A percentile compares a stretch with the other conserved stretches of the same genome.
Conservation (phyloP, 2,888 invertebrate genomes). For the Eristalis arbustorum region DNA sequence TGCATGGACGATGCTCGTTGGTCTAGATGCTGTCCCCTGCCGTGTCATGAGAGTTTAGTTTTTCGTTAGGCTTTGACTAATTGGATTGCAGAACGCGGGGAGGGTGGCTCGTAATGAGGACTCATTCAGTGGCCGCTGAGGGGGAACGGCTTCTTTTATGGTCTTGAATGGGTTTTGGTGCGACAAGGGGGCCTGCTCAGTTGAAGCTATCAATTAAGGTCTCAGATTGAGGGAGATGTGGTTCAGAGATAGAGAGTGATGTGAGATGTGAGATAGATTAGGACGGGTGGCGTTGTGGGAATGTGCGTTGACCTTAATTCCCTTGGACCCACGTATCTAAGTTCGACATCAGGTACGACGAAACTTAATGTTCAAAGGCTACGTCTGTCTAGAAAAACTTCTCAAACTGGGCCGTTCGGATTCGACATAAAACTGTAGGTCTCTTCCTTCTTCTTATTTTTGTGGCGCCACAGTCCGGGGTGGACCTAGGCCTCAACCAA, state of each 20-base stretch:
- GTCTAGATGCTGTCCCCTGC: not conserved
- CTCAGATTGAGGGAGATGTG: not conserved
- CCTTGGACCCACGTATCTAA: too few relatives aligned
- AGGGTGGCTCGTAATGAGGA: not conserved
- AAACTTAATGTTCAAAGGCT: too few relatives aligned
- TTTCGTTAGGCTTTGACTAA: not conserved
- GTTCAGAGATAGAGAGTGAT: not conserved
- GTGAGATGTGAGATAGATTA: too few relatives aligned
- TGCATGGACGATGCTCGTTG: not conserved
- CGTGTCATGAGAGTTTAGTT: not conserved
- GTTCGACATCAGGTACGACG: too few relatives aligned
- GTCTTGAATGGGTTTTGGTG: not conserved
- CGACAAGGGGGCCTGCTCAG: not conserved
- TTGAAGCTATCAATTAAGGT: not conserved
- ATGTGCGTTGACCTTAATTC: too few relatives aligned
- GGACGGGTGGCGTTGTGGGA: too few relatives aligned
- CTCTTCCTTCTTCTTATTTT: too few relatives aligned
- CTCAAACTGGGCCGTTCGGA: too few relatives aligned
- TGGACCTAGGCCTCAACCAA: too few relatives aligned
- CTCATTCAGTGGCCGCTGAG: not conserved
- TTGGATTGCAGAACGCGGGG: not conserved
- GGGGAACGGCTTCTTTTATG: not conserved
- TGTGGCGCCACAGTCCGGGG: too few relatives aligned
- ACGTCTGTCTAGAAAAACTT: too few relatives aligned
- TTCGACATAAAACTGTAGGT: too few relatives aligned